Percentiles rank a stretch among this genome's conserved stretches.
Conservation (phyloP, 2,113 vertebrate genomes). For the Pelecanus crispus region DNA sequence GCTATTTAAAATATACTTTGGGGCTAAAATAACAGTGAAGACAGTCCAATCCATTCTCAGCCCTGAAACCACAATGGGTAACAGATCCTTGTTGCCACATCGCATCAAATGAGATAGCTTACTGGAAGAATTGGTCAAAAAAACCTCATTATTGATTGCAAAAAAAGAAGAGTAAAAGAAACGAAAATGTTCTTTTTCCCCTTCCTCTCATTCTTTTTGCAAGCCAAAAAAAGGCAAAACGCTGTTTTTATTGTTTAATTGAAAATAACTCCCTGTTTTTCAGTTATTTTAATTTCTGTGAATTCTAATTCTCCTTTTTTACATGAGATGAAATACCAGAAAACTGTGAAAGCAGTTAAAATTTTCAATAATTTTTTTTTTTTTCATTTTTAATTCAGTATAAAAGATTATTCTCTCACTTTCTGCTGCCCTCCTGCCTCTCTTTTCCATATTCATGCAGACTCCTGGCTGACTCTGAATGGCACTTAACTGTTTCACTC, state of each 20-base stretch:
- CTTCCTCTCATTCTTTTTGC: neutral
- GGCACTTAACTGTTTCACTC: conserved; percentile 19
- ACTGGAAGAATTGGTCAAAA: conserved; percentile 50
- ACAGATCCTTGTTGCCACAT: conserved; percentile 44
- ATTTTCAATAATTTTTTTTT: neutral
- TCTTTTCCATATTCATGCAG: conserved; percentile 30
- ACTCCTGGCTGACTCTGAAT: conserved; percentile 29
- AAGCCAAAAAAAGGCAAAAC: neutral
- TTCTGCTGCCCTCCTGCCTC: conserved; percentile 36
- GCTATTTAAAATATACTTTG: conserved; percentile 73
- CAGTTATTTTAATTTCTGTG: neutral
- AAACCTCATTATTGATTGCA: neutral
- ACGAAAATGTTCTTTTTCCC: neutral
- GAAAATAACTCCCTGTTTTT: neutral
- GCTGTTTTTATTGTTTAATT: neutral
- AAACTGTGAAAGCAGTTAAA: neutral
- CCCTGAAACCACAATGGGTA: conserved; percentile 58
- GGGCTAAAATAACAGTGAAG: conserved; percentile 71
- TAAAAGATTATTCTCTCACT: conserved; percentile 11
- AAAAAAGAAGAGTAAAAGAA: neutral
- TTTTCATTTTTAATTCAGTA: neutral
- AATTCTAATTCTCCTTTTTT: neutral
- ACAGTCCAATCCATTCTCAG: conserved; percentile 61
- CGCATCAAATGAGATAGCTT: neutral
- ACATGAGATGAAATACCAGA: neutral